phyloP scores from a whole-genome alignment of 2,888 invertebrate species.

The Drosophila cognata region DNA sequence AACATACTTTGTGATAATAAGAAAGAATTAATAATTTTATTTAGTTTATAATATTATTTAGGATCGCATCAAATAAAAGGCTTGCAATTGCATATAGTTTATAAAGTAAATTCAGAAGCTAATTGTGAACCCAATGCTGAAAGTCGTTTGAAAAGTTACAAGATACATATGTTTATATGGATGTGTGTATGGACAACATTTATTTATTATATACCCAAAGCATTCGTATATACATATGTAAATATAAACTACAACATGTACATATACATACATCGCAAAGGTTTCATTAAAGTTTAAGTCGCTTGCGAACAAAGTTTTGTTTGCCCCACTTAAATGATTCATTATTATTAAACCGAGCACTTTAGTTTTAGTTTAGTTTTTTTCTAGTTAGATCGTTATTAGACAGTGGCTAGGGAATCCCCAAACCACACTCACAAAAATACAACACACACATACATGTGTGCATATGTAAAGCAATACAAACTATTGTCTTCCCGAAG shows the following conservation, averaged over 20 bases:
- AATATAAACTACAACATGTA: neutral
- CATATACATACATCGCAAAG: slow-evolving; percentile 37
- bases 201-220: slow-evolving; percentile 4
- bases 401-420: neutral
- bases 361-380: neutral
- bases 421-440: neutral
- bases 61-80: slow-evolving; percentile 44
- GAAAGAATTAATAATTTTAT: neutral
- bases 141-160: slow-evolving; percentile 4
- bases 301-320: slow-evolving; percentile 20
- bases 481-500: slow-evolving; percentile 48
- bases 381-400: slow-evolving; percentile 2
- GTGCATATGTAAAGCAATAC: slow-evolving; percentile 51
- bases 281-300: slow-evolving; percentile 71
- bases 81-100: slow-evolving; percentile 54
- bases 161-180: neutral
- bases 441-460: neutral
- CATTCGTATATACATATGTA: slow-evolving; percentile 1
- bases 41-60: slow-evolving; percentile 41
- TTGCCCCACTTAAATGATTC: slow-evolving; percentile 38
- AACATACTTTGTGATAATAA: slow-evolving; percentile 58
- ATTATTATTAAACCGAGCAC: neutral
- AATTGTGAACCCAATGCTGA: slow-evolving; percentile 12
- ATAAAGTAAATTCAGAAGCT: slow-evolving; percentile 14
- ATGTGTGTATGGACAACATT: slow-evolving; percentile 2